A percentile compares a stretch with the other conserved stretches of the same genome.
phyloP scores from a whole-genome alignment of 2,113 vertebrate genomes.

The Calonectris borealis region DNA sequence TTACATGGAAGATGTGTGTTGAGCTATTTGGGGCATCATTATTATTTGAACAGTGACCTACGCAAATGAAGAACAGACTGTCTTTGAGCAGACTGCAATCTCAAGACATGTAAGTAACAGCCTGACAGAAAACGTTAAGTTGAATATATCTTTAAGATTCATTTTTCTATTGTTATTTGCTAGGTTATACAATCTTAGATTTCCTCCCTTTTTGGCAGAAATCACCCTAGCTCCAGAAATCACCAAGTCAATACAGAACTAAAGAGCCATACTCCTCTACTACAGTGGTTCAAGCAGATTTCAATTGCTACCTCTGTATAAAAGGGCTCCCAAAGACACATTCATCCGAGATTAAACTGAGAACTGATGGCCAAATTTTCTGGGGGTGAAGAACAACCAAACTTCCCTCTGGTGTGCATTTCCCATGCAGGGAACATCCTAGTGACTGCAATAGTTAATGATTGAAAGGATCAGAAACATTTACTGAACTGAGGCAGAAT shows the following conservation, averaged over 20 bases:
- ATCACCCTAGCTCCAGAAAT: neutral
- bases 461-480: neutral
- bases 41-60: slow-evolving; percentile 55
- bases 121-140: neutral
- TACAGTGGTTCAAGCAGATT: neutral
- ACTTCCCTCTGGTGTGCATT: neutral
- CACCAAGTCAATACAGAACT: neutral
- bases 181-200: neutral
- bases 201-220: neutral
- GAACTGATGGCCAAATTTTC: neutral
- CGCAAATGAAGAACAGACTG: neutral
- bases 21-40: slow-evolving; percentile 53
- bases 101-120: neutral
- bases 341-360: neutral
- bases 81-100: neutral
- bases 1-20: neutral
- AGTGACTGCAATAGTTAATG: neutral
- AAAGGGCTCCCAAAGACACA: neutral
- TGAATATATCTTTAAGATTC: neutral
- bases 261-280: neutral
- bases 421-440: neutral
- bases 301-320: neutral
- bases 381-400: neutral
- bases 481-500: neutral
- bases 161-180: neutral